These are phyloP conservation scores for Diorhabda sublineata DNA, from an alignment of 1,140 invertebrate genomes.

Conservation along the genomic window DNA sequence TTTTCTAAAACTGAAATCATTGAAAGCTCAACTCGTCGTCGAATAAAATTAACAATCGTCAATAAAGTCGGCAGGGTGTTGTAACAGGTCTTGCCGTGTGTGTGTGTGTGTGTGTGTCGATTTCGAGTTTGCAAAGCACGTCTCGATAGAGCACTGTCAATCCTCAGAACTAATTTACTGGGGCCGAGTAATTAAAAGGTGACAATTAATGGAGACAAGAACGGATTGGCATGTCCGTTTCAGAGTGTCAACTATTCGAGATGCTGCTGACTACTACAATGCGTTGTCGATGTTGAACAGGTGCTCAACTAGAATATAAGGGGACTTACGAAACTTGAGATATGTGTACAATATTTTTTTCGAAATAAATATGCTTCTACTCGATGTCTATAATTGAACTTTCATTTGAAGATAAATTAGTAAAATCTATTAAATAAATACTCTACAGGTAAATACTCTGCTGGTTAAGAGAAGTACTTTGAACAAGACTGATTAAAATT, in stretches of 20 bases:
- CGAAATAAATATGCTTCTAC: too few relatives aligned
- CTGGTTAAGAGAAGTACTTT: too few relatives aligned
- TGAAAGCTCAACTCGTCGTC: not conserved
- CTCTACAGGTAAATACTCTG: too few relatives aligned
- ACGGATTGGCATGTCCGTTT: conserved; percentile 44
- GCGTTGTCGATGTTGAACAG: not conserved
- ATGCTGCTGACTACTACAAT: not conserved
- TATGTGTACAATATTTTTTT: too few relatives aligned
- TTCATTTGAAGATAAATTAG: too few relatives aligned
- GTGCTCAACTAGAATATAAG: not conserved
- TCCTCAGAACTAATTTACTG: conserved; percentile 42
- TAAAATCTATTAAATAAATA: too few relatives aligned
- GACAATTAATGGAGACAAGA: conserved; percentile 45
- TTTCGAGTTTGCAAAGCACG: conserved; percentile 25
- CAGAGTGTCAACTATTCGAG: conserved; percentile 42
- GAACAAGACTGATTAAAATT: too few relatives aligned
- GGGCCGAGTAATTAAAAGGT: conserved; percentile 45
- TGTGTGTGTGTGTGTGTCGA: not conserved
- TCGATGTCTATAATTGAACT: too few relatives aligned
- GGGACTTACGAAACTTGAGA: too few relatives aligned
- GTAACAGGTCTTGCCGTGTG: not conserved
- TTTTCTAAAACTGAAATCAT: too few relatives aligned
- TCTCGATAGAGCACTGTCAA: conserved; percentile 30
- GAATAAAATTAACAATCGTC: not conserved
- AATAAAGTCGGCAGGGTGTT: not conserved